Percentiles rank a stretch among this genome's conserved stretches.
These are phyloP conservation scores for Hirtodrosophila cameraria DNA, from an alignment of 2,888 invertebrate species.

Conservation along the genomic window DNA sequence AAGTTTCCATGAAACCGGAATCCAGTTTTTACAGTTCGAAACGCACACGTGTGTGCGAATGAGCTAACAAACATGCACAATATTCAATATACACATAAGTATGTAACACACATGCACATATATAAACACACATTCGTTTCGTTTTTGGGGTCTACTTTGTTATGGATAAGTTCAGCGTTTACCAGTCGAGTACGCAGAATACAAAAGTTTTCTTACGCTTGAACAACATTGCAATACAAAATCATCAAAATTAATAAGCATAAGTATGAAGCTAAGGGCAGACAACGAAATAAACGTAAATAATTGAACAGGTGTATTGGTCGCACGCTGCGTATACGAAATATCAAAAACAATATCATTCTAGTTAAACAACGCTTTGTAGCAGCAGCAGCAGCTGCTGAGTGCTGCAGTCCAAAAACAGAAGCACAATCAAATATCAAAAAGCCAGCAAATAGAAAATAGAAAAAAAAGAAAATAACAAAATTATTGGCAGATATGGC, in stretches of 20 bases:
- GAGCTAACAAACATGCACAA: too few relatives aligned
- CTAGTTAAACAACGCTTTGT: constrained; percentile 2
- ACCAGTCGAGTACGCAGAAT: constrained; percentile 2
- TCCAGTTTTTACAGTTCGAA: constrained; percentile 49
- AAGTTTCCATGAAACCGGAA: constrained; percentile 10
- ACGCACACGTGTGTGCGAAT: constrained; percentile 24
- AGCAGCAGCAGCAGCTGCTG: neutral
- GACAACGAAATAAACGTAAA: constrained; percentile 45
- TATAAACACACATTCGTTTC: too few relatives aligned
- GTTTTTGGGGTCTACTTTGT: constrained; percentile 1
- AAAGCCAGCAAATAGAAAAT: neutral
- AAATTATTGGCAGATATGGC: constrained; percentile 11
- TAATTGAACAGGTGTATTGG: constrained; percentile 42
- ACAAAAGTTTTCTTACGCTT: neutral
- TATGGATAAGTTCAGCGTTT: constrained; percentile 1
- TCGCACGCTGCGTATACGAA: constrained; percentile 41
- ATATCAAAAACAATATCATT: constrained; percentile 17
- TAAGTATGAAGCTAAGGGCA: constrained; percentile 10
- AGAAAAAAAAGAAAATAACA: too few relatives aligned
- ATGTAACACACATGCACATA: too few relatives aligned
- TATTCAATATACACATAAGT: too few relatives aligned
- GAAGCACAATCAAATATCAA: constrained; percentile 8
- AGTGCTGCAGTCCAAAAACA: constrained; percentile 14
- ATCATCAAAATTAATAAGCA: constrained; percentile 34
- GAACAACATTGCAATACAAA: constrained; percentile 8